phyloP scores from a whole-genome alignment of 2,888 invertebrate species.

The Drosophila fungiperda region DNA sequence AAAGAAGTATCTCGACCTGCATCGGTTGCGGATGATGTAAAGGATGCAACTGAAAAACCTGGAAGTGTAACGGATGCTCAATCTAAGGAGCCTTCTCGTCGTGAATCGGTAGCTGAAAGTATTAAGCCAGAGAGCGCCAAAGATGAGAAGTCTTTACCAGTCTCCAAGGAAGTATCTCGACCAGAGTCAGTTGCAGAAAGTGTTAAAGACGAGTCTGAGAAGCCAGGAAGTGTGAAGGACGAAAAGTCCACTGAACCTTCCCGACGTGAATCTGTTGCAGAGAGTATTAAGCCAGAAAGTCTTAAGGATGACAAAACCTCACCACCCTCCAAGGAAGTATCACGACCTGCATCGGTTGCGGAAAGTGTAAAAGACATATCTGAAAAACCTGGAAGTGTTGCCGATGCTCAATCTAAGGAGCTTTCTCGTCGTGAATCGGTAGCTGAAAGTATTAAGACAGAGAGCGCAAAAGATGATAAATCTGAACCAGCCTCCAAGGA shows the following conservation, averaged over 20 bases:
- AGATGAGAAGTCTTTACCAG: rapidly evolving
- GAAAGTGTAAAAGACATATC: neutral
- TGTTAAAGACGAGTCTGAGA: neutral
- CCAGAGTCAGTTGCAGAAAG: neutral
- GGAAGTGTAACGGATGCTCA: neutral
- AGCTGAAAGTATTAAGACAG: rapidly evolving
- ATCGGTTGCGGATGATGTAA: constrained; percentile 13
- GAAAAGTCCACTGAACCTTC: rapidly evolving
- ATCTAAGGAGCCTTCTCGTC: neutral
- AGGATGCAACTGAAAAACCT: constrained; percentile 18
- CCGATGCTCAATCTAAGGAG: neutral
- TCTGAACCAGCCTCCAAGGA: neutral
- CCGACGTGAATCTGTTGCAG: neutral
- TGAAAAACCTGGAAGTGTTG: neutral
- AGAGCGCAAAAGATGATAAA: neutral
- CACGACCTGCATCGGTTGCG: neutral
- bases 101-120: neutral
- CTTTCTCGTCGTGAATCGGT: neutral
- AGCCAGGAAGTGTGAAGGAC: neutral
- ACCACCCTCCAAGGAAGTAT: neutral
- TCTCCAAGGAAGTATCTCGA: neutral
- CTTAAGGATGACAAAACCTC: neutral
- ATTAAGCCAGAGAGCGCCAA: neutral
- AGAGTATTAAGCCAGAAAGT: neutral
- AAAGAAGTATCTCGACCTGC: neutral